Evolutionary conservation across 2,888 invertebrate genomes (phyloP).

Genomic region (Thelaira solivaga): DNA sequence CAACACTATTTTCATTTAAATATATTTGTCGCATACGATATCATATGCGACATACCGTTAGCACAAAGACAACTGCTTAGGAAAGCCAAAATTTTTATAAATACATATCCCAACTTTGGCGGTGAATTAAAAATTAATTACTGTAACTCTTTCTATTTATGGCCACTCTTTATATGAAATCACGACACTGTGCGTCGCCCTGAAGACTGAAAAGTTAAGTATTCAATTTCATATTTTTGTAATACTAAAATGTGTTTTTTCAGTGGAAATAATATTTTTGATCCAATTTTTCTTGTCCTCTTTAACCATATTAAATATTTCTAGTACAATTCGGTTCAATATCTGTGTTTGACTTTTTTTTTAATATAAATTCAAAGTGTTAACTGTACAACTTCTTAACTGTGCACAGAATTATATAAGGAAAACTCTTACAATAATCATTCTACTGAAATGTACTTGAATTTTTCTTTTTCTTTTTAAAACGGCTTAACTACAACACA

Average conservation of each 20-base stretch:
- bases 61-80: too few species aligned
- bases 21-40: too few species aligned
- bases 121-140: too few species aligned
- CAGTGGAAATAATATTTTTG: not conserved
- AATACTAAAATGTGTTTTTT: not conserved
- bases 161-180: too few species aligned
- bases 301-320: not conserved
- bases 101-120: too few species aligned
- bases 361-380: slow-evolving; percentile 49
- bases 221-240: slow-evolving; percentile 17
- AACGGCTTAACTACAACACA: too few species aligned
- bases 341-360: slow-evolving; percentile 41
- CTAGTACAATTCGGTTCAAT: slow-evolving; percentile 13
- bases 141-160: too few species aligned
- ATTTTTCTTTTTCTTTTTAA: not conserved
- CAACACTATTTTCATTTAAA: too few species aligned
- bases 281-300: not conserved
- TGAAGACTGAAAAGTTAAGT: not conserved
- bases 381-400: slow-evolving; percentile 52
- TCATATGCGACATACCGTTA: too few species aligned
- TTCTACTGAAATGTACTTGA: not conserved
- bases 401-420: slow-evolving; percentile 4
- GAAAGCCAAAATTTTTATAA: too few species aligned
- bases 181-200: too few species aligned
- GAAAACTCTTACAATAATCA: not conserved